These are phyloP conservation scores for Sebastes schlegelii DNA, from an alignment of 2,113 vertebrate species.

Conservation along the genomic window DNA sequence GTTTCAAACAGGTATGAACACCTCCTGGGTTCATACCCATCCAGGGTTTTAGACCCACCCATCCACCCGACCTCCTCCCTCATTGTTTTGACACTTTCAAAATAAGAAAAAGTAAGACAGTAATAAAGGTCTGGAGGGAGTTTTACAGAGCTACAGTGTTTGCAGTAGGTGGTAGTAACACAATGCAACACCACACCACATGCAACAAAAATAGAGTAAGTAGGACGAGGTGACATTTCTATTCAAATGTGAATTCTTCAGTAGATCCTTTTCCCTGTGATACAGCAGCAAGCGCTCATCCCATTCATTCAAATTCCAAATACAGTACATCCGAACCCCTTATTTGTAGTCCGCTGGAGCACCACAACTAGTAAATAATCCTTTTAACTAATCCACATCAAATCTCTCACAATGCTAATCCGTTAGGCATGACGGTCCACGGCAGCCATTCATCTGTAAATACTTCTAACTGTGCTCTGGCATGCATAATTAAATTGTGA, in stretches of 20 bases:
- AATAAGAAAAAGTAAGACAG: not conserved
- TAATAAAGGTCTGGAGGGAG: not conserved
- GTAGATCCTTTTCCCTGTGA: conserved; percentile 27
- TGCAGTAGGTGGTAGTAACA: conserved; percentile 36
- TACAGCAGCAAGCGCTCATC: conserved; percentile 30
- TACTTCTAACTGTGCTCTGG: conserved; percentile 53
- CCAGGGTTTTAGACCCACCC: too few relatives aligned
- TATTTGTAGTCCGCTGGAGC: conserved; percentile 51
- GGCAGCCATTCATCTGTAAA: conserved; percentile 64
- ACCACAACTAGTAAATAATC: conserved; percentile 75
- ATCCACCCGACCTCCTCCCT: too few relatives aligned
- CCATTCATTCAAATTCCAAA: conserved; percentile 54
- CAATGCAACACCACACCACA: conserved; percentile 18
- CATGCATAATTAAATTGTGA: conserved; percentile 78
- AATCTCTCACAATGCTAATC: conserved; percentile 80
- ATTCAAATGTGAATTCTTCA: conserved; percentile 47
- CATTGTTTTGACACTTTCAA: not conserved
- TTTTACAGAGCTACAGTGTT: conserved; percentile 6
- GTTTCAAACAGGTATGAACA: too few relatives aligned
- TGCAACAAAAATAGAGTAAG: conserved; percentile 48
- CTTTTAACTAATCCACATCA: conserved; percentile 81
- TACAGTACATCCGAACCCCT: conserved; percentile 45
- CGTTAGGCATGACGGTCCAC: conserved; percentile 59
- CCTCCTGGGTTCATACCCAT: too few relatives aligned
- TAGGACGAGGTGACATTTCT: conserved; percentile 54